These are phyloP conservation scores for Mechanitis mazaeus DNA, from an alignment of 2,888 invertebrate species.

Conservation along the genomic window DNA sequence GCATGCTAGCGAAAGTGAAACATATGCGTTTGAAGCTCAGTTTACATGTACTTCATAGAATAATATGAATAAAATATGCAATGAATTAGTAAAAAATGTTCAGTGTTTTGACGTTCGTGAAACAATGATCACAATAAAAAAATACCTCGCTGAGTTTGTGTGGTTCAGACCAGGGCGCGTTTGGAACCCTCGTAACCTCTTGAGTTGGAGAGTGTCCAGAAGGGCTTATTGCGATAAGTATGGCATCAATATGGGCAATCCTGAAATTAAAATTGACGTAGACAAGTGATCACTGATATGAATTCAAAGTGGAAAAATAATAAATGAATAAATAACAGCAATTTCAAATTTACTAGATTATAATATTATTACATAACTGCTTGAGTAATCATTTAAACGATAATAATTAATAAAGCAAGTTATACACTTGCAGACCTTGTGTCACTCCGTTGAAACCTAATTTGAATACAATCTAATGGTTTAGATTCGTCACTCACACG, in stretches of 20 bases:
- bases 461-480: constrained; percentile 25
- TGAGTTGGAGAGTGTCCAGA: no score
- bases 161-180: no score
- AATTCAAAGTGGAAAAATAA: no score
- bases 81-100: no score
- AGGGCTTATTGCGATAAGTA: no score
- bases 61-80: neutral
- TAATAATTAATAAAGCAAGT: neutral
- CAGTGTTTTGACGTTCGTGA: neutral
- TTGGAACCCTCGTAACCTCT: no score
- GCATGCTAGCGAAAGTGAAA: constrained; percentile 24
- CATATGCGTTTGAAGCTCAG: constrained; percentile 6
- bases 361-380: neutral
- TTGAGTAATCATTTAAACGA: neutral
- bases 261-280: no score
- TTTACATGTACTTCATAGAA: neutral
- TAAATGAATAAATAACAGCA: no score
- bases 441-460: constrained; percentile 17
- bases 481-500: neutral
- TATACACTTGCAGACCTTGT: constrained; percentile 5
- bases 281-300: no score
- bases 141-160: neutral
- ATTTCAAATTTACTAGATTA: no score
- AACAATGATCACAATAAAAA: neutral
- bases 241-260: no score